Evolutionary conservation across 2,113 vertebrate genomes (phyloP).

Genomic region (Australoheros scitulus): DNA sequence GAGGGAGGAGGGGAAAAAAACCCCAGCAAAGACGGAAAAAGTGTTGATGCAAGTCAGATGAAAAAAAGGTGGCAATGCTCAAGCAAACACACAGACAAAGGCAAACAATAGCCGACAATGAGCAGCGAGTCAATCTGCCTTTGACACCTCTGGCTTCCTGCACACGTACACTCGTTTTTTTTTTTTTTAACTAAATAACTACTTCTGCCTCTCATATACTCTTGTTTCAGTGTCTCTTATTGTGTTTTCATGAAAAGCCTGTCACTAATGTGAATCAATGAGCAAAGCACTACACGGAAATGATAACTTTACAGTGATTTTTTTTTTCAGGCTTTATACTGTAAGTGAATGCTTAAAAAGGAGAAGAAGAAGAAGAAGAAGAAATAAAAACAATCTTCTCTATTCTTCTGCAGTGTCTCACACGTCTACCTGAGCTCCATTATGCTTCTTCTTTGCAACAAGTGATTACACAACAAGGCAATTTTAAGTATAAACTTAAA

Average conservation of each 20-base stretch:
- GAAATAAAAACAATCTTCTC: background rate
- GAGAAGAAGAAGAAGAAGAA: background rate
- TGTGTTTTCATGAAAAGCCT: slow-evolving; percentile 46
- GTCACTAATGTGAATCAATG: slow-evolving; percentile 31
- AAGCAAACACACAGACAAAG: slow-evolving; percentile 55
- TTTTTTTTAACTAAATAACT: slow-evolving; percentile 29
- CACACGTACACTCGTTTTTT: slow-evolving; percentile 2
- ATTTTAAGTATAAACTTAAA: slow-evolving; percentile 4
- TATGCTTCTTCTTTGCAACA: background rate
- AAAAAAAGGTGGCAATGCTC: slow-evolving; percentile 58
- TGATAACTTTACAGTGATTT: slow-evolving; percentile 17
- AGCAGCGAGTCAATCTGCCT: slow-evolving; percentile 56
- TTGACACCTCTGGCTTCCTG: slow-evolving; percentile 68
- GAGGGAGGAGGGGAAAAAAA: background rate
- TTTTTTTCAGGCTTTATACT: background rate
- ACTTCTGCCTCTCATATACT: slow-evolving; percentile 47
- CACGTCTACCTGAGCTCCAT: background rate
- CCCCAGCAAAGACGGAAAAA: slow-evolving; percentile 33
- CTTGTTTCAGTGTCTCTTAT: slow-evolving; percentile 50
- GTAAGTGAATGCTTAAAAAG: background rate
- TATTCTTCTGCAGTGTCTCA: background rate
- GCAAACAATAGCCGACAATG: slow-evolving; percentile 57
- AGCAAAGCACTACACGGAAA: slow-evolving; percentile 12
- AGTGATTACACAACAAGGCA: background rate
- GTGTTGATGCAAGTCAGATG: slow-evolving; percentile 55